Conservation (phyloP, 2,797 vertebrate genomes). For the Delichon dasypus region DNA sequence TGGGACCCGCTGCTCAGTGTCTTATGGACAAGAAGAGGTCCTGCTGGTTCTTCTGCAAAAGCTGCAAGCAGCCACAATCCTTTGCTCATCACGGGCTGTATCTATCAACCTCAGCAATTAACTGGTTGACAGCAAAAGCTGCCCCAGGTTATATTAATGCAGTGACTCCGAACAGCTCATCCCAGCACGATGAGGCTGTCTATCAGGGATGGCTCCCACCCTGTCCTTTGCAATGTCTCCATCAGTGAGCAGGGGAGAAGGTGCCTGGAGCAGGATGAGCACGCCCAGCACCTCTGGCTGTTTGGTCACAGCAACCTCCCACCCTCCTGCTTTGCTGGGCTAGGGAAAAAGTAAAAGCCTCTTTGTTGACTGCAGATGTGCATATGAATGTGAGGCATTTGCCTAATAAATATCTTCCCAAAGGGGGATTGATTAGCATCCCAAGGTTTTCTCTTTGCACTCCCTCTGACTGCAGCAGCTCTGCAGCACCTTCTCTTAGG, state of each 20-base stretch:
- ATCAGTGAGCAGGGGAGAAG: background rate
- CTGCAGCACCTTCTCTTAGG: background rate
- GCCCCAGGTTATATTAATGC: conserved; percentile 35
- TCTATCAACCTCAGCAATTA: conserved; percentile 41
- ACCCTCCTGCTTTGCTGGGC: background rate
- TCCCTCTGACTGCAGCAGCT: background rate
- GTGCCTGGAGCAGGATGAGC: fast-evolving
- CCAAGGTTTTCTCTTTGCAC: background rate
- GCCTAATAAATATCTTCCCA: conserved; percentile 50
- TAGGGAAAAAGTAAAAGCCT: conserved; percentile 16
- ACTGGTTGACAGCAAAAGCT: background rate
- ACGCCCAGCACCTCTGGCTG: background rate
- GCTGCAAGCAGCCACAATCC: background rate
- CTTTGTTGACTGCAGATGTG: conserved; percentile 2
- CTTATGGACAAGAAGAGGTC: background rate
- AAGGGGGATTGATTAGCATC: conserved; percentile 15
- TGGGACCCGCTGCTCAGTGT: background rate
- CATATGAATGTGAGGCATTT: conserved; percentile 44
- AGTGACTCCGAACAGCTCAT: background rate
- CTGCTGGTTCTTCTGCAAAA: background rate
- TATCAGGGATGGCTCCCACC: background rate
- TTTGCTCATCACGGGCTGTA: background rate
- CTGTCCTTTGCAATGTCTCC: background rate
- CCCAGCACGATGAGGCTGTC: background rate
- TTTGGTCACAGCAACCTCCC: background rate